phyloP scores from a whole-genome alignment of 2,113 vertebrate species.

The Machaerirhynchus nigripectus region DNA sequence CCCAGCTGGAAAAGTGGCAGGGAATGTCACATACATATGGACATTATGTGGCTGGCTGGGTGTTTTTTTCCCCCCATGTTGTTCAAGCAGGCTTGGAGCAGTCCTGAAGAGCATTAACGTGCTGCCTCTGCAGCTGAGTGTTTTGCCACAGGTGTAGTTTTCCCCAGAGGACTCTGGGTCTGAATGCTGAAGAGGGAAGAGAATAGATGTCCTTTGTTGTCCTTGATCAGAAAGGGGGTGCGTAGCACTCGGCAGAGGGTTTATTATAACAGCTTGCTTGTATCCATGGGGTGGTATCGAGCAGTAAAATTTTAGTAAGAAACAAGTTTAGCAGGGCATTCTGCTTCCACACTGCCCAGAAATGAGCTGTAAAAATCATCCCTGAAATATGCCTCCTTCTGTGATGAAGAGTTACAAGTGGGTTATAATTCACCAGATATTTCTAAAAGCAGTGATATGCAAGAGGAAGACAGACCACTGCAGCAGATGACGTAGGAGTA shows the following conservation, averaged over 20 bases:
- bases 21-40: not conserved
- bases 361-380: slow-evolving; percentile 9
- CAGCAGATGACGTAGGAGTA: not conserved
- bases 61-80: accelerated
- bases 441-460: slow-evolving; percentile 7
- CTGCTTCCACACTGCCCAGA: not conserved
- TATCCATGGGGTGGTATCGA: not conserved
- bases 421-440: slow-evolving; percentile 33
- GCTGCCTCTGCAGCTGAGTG: not conserved
- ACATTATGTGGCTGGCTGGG: not conserved
- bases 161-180: not conserved
- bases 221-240: not conserved
- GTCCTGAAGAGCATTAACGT: not conserved
- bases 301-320: not conserved
- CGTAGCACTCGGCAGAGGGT: not conserved
- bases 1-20: not conserved
- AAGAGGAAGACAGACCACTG: not conserved
- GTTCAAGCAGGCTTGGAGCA: not conserved
- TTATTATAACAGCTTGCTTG: slow-evolving; percentile 10
- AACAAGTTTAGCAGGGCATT: not conserved
- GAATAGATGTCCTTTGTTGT: not conserved
- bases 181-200: not conserved
- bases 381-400: not conserved
- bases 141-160: not conserved
- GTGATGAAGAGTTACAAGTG: slow-evolving; percentile 8